Base-by-base conservation (phyloP, 2,797 vertebrate species). In the Enteromius trimaculatus region DNA sequence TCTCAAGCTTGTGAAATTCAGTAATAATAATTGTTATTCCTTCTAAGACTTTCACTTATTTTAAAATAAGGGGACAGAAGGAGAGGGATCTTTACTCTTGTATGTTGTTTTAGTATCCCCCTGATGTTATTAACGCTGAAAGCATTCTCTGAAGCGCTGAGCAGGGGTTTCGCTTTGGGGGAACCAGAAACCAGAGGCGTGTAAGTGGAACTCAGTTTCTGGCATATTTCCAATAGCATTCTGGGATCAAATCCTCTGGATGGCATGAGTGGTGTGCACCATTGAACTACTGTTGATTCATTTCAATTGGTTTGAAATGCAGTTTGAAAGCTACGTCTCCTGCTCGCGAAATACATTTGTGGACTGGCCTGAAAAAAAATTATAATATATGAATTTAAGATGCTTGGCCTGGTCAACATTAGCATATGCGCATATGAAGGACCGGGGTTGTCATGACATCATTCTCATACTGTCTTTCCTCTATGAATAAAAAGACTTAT, bases 271-370 rank as follows among this genome's bases (percentile, higher is more conserved):
- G 69, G 78, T 69, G 82, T 79, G 79, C 51, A 80, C 75, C 71
- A 55, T 42, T 82, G 79, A 80, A 79, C 58, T 66, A 69, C 75
- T 83, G 82, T 82, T 87, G 85, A 86, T 84, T 85, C 80, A 76
- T 87, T 83, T 88, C 79, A 90, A 88, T 83, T 88, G 82, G 81
- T 81, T 89, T 82, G 37, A 88, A 89, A 87, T 87, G 72, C 83
- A 82, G 64, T 85, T 87, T 86, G 60, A 86, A 87, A 89, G 68
- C 79, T 76, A 82, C 76, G 85, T 82, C 58, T 76, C 47, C 62
- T 42, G 31, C n/a, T 26, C 62, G 47, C 47, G 78, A 79, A 86
- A 80, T 85, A 64, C 31, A 83, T 86, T 83, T 69, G 26, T 66
- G 62, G 68, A 70, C 75, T 58, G 16, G 42, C 64, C 62, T n/a